Base-by-base conservation (phyloP, 2,888 invertebrate genomes). In the Eumerus sabulonum region DNA sequence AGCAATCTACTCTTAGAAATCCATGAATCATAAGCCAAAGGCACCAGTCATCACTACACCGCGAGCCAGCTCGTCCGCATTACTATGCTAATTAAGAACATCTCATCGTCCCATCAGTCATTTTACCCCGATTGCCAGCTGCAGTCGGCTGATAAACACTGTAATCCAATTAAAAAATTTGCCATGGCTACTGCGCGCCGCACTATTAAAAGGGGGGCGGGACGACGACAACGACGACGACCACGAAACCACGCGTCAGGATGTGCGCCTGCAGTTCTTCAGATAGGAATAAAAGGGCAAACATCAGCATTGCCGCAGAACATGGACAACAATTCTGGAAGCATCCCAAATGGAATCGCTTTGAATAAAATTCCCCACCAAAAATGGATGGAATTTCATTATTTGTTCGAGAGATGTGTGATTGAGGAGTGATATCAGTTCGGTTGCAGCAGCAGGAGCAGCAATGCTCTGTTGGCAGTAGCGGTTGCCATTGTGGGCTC, bases 81-180 rank as follows among this genome's bases (percentile, higher is more conserved):
- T 63, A 53, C 68, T 70, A 79, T 79, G 79, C 79, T 79, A 74
- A 79, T 79, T 74, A 79, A 60, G 79, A 68, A 64, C 64, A 73
- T 79, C 79, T 79, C 74, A 59, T 74, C 64, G 38, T 60, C 42
- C 63, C 67, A 74, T 74, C 79, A 70, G 64, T 63, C 73, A 74
- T 64, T 64, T n/a, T 59, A 42, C 59, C 53, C 48, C 38, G 60
- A 57, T 60, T 59, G 53, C 62, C 67, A 68, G 68, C 73, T 68
- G 68, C 66, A 63, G 19, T 40, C 16, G 53, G 67, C 74, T 74
- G 79, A 79, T 74, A 79, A 74, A 63, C 53, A 53, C 16, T 45
- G 73, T 79, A 79, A 79, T 79, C 79, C 73, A 79, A 79, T 79
- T 79, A 79, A 79, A 79, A 68, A 79, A 79, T 73, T 79, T 63